Conservation (phyloP, 1,140 invertebrate genomes). For the Theocolax elegans region DNA sequence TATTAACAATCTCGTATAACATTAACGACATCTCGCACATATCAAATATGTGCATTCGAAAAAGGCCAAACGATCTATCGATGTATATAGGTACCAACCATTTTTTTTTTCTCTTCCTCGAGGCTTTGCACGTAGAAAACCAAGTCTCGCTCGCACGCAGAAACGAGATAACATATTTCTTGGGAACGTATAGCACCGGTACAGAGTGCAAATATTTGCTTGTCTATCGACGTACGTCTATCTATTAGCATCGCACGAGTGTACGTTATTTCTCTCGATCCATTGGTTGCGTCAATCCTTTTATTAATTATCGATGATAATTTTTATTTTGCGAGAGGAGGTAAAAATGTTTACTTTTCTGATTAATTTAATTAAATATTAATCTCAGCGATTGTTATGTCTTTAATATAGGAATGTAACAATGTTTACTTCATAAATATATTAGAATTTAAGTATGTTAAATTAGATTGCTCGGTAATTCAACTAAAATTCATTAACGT, state of each 20-base stretch:
- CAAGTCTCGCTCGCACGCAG: neutral
- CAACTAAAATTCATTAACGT: too few relatives aligned
- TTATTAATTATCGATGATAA: conserved; percentile 9
- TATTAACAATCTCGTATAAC: conserved; percentile 12
- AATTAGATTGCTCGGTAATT: too few relatives aligned
- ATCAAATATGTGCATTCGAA: conserved; percentile 2
- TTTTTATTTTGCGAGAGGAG: too few relatives aligned
- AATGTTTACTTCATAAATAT: too few relatives aligned
- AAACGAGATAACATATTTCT: conserved; percentile 15
- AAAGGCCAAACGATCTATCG: neutral
- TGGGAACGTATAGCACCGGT: too few relatives aligned
- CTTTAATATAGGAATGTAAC: too few relatives aligned
- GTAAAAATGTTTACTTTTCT: too few relatives aligned
- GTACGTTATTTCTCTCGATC: conserved; percentile 4
- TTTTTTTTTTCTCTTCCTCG: too few relatives aligned
- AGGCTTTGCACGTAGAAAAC: neutral
- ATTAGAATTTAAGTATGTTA: too few relatives aligned
- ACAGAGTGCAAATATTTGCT: conserved; percentile 26
- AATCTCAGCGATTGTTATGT: too few relatives aligned
- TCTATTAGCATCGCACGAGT: conserved; percentile 36
- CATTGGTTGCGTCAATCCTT: conserved; percentile 21
- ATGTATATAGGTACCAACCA: neutral
- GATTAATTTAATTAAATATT: too few relatives aligned
- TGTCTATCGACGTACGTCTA: conserved; percentile 18
- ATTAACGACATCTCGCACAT: neutral